These are phyloP conservation scores for Xanthostigma xanthostigma DNA, from an alignment of 2,888 invertebrate species.

Conservation along the genomic window DNA sequence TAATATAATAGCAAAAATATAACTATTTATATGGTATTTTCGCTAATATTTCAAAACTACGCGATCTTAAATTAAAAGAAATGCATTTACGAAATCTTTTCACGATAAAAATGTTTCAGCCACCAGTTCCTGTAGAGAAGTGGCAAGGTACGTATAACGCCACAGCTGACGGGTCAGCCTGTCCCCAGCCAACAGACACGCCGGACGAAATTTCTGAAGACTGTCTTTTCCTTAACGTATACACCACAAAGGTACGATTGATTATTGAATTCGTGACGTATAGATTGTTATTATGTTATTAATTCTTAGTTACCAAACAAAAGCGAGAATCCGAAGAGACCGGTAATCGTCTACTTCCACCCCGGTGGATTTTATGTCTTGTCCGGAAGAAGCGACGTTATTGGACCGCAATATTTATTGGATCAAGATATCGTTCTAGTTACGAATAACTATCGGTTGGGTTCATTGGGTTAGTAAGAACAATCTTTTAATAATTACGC, in stretches of 20 bases:
- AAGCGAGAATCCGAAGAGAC: constrained; percentile 25
- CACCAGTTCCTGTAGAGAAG: constrained; percentile 23
- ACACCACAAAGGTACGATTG: constrained; percentile 29
- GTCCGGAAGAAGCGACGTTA: constrained; percentile 38
- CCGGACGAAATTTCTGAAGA: constrained; percentile 36
- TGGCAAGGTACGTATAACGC: constrained; percentile 23
- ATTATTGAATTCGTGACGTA: no score
- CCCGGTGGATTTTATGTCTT: constrained; percentile 48
- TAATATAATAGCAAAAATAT: no score
- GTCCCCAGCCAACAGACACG: constrained; percentile 23
- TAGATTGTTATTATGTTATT: no score
- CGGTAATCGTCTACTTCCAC: constrained; percentile 54
- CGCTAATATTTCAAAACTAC: no score
- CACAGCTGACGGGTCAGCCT: constrained; percentile 23
- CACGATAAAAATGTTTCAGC: constrained; percentile 15
- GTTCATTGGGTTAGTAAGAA: constrained; percentile 28
- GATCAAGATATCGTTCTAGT: constrained; percentile 50
- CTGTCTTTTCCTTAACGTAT: constrained; percentile 48
- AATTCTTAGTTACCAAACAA: constrained; percentile 21
- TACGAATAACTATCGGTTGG: constrained; percentile 48
- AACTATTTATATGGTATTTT: no score
- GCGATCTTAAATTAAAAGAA: no score
- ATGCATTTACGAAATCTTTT: background rate
- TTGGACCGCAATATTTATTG: constrained; percentile 45
- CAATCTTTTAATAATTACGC: no score